Conservation (phyloP, 2,113 vertebrate species). For the Muntiacus reevesi region DNA sequence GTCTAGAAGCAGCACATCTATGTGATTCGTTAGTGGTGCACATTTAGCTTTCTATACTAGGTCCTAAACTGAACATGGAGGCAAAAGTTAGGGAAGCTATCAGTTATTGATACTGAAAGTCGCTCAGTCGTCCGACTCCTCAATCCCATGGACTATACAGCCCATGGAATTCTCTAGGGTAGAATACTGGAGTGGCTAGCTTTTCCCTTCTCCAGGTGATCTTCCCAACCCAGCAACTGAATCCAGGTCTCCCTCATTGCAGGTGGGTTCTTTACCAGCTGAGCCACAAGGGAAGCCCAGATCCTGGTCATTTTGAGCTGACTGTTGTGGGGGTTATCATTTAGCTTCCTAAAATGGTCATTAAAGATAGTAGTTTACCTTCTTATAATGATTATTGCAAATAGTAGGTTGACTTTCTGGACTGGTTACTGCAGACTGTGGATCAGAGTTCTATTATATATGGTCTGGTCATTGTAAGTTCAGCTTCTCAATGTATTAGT, state of each 20-base stretch:
- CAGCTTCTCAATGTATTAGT: background rate
- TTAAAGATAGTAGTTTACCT: background rate
- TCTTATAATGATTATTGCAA: background rate
- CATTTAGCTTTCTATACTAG: background rate
- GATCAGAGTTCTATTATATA: background rate
- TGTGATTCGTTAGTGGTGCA: background rate
- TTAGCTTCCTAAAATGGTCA: background rate
- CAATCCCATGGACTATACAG: background rate
- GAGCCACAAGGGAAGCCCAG: background rate
- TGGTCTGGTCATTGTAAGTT: background rate
- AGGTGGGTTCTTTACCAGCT: background rate
- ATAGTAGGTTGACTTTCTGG: background rate
- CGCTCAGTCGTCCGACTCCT: accelerated
- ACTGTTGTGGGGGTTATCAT: background rate
- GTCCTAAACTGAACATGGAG: background rate
- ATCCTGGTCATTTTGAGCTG: background rate
- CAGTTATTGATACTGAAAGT: background rate
- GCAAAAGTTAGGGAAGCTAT: background rate
- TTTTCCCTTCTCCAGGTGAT: background rate
- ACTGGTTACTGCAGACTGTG: background rate
- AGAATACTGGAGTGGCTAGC: background rate
- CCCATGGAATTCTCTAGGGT: background rate
- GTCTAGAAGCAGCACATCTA: accelerated
- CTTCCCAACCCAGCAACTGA: background rate
- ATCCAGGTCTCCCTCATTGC: background rate